A percentile compares a stretch with the other conserved stretches of the same genome.
These are phyloP conservation scores for Tachysurus vachellii DNA, from an alignment of 2,113 vertebrate species.

Conservation along the genomic window DNA sequence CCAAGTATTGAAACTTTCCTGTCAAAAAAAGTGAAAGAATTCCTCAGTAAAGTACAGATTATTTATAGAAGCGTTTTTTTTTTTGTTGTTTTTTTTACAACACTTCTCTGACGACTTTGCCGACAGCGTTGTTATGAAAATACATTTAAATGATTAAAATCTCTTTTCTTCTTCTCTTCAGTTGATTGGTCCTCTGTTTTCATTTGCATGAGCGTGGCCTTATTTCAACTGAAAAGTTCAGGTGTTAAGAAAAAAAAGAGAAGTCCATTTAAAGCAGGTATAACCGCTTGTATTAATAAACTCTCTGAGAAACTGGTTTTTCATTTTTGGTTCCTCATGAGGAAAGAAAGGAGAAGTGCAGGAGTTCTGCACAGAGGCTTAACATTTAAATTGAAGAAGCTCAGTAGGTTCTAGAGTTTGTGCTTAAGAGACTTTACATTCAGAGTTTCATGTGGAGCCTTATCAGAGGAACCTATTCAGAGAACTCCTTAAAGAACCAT, in stretches of 20 bases:
- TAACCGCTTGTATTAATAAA: background rate
- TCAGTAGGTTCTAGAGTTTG: background rate
- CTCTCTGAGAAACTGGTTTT: background rate
- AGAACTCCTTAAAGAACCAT: no score
- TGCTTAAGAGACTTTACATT: background rate
- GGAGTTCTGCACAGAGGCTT: no score
- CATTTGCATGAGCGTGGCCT: background rate
- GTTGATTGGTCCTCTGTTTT: background rate
- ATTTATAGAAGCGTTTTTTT: background rate
- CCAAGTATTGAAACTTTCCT: no score
- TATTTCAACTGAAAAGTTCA: background rate
- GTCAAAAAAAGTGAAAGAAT: background rate
- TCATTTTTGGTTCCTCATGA: background rate
- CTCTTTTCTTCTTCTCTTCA: background rate
- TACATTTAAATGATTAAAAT: background rate
- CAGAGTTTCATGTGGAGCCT: background rate
- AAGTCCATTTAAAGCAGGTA: background rate
- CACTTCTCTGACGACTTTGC: background rate
- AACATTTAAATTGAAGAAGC: no score
- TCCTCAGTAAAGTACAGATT: background rate
- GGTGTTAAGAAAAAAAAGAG: background rate
- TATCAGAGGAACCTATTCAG: no score
- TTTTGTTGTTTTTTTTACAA: background rate
- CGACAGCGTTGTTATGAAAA: background rate
- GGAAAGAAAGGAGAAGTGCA: background rate